A percentile compares a stretch with the other conserved stretches of the same genome.
These are phyloP conservation scores for Phylloscopus trochilus DNA, from an alignment of 2,113 vertebrate species.

Conservation along the genomic window DNA sequence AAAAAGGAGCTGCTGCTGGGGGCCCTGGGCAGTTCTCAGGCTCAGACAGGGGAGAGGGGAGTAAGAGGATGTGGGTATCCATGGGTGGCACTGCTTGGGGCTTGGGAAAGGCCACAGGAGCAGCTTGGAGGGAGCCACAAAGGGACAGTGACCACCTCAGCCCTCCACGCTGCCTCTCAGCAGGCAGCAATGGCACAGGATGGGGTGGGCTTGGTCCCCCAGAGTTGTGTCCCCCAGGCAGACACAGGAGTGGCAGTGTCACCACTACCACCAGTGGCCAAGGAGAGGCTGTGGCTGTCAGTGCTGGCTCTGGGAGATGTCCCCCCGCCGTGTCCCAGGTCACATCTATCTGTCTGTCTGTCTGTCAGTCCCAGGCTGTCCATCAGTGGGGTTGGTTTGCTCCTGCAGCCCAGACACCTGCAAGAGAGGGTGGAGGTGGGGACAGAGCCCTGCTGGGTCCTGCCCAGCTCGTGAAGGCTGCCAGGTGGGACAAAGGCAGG, in stretches of 20 bases:
- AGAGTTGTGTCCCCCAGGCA: background rate
- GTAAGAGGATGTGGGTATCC: fast-evolving
- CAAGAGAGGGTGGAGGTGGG: background rate
- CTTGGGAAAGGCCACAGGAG: background rate
- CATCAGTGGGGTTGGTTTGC: conserved; percentile 31
- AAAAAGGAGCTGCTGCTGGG: background rate
- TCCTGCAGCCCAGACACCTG: conserved; percentile 65
- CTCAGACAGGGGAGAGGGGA: background rate
- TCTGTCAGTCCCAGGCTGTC: background rate
- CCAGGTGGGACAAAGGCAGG: background rate
- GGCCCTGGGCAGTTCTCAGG: background rate
- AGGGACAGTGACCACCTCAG: background rate
- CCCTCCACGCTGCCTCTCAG: fast-evolving
- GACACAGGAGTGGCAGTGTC: fast-evolving
- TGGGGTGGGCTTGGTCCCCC: fast-evolving
- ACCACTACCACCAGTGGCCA: background rate
- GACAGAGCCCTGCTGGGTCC: background rate
- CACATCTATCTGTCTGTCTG: background rate
- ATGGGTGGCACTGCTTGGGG: background rate
- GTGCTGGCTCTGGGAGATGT: background rate
- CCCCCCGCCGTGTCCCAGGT: background rate
- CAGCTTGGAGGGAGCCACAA: background rate
- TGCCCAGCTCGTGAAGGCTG: background rate
- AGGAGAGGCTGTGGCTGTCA: background rate
- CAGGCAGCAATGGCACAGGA: background rate